Evolutionary conservation across 2,797 vertebrate genomes (phyloP), one percentile per base, ranked within the genome.

Genomic region (Eospalax fontanierii): DNA sequence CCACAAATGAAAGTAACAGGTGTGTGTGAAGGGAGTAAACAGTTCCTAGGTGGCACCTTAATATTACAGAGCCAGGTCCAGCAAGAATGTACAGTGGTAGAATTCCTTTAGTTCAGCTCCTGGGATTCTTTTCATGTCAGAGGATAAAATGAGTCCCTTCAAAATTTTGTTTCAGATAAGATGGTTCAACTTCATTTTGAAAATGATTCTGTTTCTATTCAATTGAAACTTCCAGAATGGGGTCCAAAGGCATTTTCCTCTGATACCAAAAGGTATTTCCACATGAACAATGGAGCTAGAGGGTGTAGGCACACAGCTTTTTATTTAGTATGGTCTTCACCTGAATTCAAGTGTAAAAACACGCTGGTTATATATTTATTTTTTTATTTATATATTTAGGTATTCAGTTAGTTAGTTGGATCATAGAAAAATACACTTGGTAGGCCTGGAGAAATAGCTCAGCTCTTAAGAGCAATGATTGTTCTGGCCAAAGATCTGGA

Each of bases 1-100:
- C 98, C 98, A 98, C 97, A 98, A 98, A 98, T 97, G 96, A 97
- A 98, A 98, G 95, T 90, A 98, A 98, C 98, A 98, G 98, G 98
- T 98, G 98, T 97, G 93, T 98, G 98, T 81, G 91, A 96, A 97
- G 94, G 79, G 96, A 98, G 98, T 97, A 98, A 98, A 98, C 87
- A 98, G 86, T 92, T 98, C 97, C 93, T 93, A 87, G 57, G 93
- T 97, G 98, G 94, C 93, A 98, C 94, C 95, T 98, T 96, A 96
- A 96, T 95, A 96, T 92, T 96, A 84, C 94, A 93, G 94, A 97
- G 93, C 46, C 95, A 96, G 28, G 83, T 90, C 95, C 87, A 90
- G 0, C 61, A 90, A 73, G 59, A 90, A 87, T 10, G 87, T 70
- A 57, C 88, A 95, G 65, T 33, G 40, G 35, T 70, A 85, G 83